phyloP scores from a whole-genome alignment of 1,140 invertebrate species.

The Lepidurus arcticus region DNA sequence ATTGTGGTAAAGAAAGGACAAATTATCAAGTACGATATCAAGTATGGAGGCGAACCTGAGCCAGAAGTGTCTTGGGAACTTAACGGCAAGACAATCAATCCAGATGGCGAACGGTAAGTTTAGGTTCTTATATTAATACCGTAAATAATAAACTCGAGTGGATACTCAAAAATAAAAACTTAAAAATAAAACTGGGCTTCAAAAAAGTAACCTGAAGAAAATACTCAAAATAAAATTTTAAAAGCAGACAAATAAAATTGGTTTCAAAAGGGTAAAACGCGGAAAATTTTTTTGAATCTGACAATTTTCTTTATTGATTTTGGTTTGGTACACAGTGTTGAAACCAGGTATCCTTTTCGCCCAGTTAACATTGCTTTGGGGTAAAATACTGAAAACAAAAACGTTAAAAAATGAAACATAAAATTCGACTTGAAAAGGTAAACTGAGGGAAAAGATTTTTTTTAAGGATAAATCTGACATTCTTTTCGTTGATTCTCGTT shows the following conservation, averaged over 20 bases:
- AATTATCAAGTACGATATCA: constrained; percentile 85
- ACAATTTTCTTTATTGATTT: neutral
- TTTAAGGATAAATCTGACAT: neutral
- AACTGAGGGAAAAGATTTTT: neutral
- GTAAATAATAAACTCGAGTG: too few species aligned
- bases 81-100: constrained; percentile 64
- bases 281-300: neutral
- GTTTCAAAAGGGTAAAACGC: neutral
- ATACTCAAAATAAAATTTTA: too few species aligned
- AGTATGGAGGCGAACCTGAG: constrained; percentile 90
- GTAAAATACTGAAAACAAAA: too few species aligned
- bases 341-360: neutral
- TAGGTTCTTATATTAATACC: neutral
- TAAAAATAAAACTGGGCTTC: too few species aligned
- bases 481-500: neutral
- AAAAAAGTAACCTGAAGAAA: too few species aligned
- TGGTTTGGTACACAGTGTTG: neutral
- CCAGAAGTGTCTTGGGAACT: constrained; percentile 79
- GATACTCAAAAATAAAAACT: too few species aligned
- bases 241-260: neutral
- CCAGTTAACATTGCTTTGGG: neutral
- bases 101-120: constrained; percentile 48
- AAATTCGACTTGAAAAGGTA: neutral
- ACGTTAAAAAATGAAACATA: neutral
- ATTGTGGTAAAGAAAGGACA: constrained; percentile 91